phyloP scores from a whole-genome alignment of 2,888 invertebrate genomes.

The Eulithis prunata region DNA sequence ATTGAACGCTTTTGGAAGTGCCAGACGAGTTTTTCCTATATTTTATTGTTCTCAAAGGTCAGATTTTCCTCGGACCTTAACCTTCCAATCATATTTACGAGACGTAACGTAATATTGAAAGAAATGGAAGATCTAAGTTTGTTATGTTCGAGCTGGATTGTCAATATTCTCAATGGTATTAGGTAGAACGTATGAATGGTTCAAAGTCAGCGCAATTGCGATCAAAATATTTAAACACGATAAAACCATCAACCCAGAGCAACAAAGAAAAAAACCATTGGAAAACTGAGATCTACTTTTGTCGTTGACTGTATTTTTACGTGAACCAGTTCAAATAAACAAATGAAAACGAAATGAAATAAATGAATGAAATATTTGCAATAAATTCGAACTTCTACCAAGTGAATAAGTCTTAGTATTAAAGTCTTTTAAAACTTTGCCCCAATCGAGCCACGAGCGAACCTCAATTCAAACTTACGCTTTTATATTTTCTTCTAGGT shows the following conservation, averaged over 20 bases:
- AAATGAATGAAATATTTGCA: too few relatives aligned
- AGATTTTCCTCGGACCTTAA: slow-evolving; percentile 27
- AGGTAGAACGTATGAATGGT: background rate
- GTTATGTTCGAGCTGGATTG: slow-evolving; percentile 11
- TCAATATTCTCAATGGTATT: slow-evolving; percentile 7
- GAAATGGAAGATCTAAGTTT: slow-evolving; percentile 20
- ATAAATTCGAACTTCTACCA: too few relatives aligned
- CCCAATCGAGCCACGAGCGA: background rate
- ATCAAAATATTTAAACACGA: too few relatives aligned
- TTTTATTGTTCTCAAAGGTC: slow-evolving; percentile 25
- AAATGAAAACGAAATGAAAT: too few relatives aligned
- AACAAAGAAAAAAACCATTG: too few relatives aligned
- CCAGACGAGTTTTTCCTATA: slow-evolving; percentile 4
- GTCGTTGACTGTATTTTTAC: too few relatives aligned
- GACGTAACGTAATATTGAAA: slow-evolving; percentile 31
- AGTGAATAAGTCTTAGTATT: too few relatives aligned
- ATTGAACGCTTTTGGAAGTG: background rate
- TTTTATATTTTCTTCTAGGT: background rate
- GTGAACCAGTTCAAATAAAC: too few relatives aligned
- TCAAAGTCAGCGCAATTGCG: background rate
- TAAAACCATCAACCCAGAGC: too few relatives aligned
- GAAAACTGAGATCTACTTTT: too few relatives aligned
- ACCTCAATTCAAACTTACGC: background rate
- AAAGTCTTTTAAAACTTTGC: background rate
- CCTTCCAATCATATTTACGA: slow-evolving; percentile 35